phyloP scores from a whole-genome alignment of 2,888 invertebrate genomes.

The Campoplex capitator region DNA sequence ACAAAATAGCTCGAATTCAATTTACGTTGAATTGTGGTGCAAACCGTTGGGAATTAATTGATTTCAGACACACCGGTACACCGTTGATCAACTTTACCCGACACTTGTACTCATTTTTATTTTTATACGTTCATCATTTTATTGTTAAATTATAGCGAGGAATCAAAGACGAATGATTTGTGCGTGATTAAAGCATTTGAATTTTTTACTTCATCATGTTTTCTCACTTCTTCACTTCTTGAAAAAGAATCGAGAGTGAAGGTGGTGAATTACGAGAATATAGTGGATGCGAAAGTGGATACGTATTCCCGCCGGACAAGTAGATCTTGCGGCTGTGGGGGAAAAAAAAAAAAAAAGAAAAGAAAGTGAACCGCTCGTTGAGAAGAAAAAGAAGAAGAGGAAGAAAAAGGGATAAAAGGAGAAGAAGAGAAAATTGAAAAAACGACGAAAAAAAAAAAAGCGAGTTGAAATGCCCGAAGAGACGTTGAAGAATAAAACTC shows the following conservation, averaged over 20 bases:
- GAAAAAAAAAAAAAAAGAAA: background rate
- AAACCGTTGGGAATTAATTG: background rate
- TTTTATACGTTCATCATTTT: background rate
- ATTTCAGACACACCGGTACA: background rate
- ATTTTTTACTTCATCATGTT: background rate
- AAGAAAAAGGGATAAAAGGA: background rate
- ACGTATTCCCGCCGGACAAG: slow-evolving; percentile 6
- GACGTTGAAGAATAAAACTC: slow-evolving; percentile 11
- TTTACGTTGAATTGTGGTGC: background rate
- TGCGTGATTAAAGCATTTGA: background rate
- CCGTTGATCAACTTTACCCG: background rate
- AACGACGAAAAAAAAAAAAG: background rate
- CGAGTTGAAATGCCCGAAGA: background rate
- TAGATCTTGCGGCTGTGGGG: background rate
- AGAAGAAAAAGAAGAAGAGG: background rate
- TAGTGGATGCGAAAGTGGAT: background rate
- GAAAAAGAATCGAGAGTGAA: background rate
- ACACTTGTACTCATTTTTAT: too few species aligned
- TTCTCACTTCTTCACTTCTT: background rate
- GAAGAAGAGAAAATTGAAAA: background rate
- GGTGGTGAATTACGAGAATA: slow-evolving; percentile 2
- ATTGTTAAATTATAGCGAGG: background rate
- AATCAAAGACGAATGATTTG: background rate
- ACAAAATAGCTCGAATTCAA: background rate
- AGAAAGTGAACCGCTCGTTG: slow-evolving; percentile 1